Percentiles rank a stretch among this genome's conserved stretches.
Evolutionary conservation across 1,140 invertebrate genomes (phyloP).

Genomic region (Frieseomelitta varia): DNA sequence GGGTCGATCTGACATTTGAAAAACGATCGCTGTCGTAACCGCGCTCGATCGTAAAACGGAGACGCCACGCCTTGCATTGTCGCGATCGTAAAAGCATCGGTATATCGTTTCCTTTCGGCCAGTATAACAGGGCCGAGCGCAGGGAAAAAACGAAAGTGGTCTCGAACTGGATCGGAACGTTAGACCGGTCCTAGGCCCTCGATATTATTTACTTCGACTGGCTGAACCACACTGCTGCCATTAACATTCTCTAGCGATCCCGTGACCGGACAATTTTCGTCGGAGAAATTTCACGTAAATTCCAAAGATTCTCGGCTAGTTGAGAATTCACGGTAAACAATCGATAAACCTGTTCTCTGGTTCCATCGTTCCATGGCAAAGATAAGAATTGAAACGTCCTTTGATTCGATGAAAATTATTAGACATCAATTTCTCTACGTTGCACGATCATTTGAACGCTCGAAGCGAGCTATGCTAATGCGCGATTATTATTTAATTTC

Average conservation of each 20-base stretch:
- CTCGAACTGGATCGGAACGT: conserved; percentile 49
- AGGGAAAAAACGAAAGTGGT: conserved; percentile 63
- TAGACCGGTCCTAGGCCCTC: conserved; percentile 51
- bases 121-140: neutral
- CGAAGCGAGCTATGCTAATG: conserved; percentile 1
- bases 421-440: neutral
- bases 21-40: neutral
- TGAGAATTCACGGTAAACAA: conserved; percentile 29
- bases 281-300: conserved; percentile 53
- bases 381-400: neutral
- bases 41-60: conserved; percentile 10
- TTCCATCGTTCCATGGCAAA: neutral
- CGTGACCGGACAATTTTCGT: conserved; percentile 41
- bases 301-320: neutral
- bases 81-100: conserved; percentile 22
- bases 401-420: neutral
- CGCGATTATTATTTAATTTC: conserved; percentile 11
- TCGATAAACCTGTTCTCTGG: neutral
- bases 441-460: neutral
- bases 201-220: conserved; percentile 47
- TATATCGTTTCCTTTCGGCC: conserved; percentile 37
- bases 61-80: conserved; percentile 40
- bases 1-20: conserved; percentile 2
- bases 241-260: conserved; percentile 62
- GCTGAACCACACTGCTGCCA: conserved; percentile 25